Evolutionary conservation across 2,797 vertebrate species (phyloP).

Genomic region (Uromys caudimaculatus): DNA sequence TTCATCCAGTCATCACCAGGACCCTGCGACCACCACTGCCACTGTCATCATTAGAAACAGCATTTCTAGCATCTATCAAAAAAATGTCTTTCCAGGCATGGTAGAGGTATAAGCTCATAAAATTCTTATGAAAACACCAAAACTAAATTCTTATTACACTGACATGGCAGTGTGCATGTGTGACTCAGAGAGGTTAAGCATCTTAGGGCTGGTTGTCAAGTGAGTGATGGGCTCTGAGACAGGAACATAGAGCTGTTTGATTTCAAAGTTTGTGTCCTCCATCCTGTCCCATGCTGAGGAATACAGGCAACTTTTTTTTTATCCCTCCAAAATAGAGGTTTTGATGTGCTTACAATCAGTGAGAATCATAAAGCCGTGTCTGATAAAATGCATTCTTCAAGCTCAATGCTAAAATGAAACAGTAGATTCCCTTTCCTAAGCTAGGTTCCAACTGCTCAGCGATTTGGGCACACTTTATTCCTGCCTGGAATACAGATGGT

Average conservation of each 20-base stretch:
- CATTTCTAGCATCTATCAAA: background rate
- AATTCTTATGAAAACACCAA: background rate
- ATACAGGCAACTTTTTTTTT: background rate
- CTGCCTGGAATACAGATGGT: background rate
- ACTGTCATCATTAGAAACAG: background rate
- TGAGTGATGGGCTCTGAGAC: background rate
- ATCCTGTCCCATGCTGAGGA: background rate
- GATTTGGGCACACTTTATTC: conserved; percentile 11
- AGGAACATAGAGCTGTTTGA: background rate
- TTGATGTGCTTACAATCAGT: background rate
- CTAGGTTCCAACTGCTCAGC: background rate
- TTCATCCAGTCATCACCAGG: background rate
- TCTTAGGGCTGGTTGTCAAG: background rate
- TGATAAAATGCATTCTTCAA: background rate
- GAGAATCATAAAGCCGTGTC: background rate
- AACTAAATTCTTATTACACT: background rate
- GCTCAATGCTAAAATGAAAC: conserved; percentile 21
- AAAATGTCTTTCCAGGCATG: background rate
- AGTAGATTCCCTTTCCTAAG: background rate
- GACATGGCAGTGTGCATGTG: background rate
- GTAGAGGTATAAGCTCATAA: background rate
- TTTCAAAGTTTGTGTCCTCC: background rate
- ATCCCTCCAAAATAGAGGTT: background rate
- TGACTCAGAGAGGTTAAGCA: background rate
- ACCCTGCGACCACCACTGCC: background rate